A percentile compares a stretch with the other conserved stretches of the same genome.
phyloP scores from a whole-genome alignment of 2,888 invertebrate genomes.

The Euplexia lucipara region DNA sequence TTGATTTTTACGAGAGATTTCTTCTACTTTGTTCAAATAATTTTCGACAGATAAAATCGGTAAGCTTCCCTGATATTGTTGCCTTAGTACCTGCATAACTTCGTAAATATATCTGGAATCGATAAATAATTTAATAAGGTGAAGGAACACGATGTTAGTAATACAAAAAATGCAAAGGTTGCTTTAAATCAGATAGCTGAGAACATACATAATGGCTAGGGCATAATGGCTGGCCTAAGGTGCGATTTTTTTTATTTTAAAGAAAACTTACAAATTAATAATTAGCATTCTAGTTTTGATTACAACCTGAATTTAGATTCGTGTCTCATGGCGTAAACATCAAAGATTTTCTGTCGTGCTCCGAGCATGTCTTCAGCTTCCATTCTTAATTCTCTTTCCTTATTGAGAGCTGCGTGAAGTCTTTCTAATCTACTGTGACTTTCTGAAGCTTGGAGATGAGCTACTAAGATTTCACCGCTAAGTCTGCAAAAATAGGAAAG shows the following conservation, averaged over 20 bases:
- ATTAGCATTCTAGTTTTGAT: background rate
- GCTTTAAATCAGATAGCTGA: background rate
- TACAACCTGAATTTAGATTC: conserved; percentile 84
- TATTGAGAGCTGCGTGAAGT: conserved; percentile 77
- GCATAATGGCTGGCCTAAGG: too few relatives aligned
- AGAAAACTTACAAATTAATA: too few relatives aligned
- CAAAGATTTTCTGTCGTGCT: conserved; percentile 83
- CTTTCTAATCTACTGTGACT: conserved; percentile 83
- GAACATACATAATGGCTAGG: too few relatives aligned
- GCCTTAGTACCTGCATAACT: conserved; percentile 80
- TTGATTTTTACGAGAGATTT: conserved; percentile 75
- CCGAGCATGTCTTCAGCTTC: conserved; percentile 84
- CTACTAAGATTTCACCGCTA: conserved; percentile 86
- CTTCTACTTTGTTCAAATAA: conserved; percentile 79
- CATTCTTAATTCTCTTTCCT: conserved; percentile 80
- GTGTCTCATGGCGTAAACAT: conserved; percentile 80
- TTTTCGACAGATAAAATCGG: conserved; percentile 82
- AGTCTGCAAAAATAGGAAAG: conserved; percentile 83
- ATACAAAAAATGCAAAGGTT: background rate
- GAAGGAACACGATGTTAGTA: background rate
- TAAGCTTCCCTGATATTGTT: conserved; percentile 85
- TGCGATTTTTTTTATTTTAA: too few relatives aligned
- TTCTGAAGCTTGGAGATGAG: conserved; percentile 88
- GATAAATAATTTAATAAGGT: background rate
- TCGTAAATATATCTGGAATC: conserved; percentile 82